These are phyloP conservation scores for Chymomyza fuscimana DNA, from an alignment of 2,888 invertebrate species.

Conservation along the genomic window DNA sequence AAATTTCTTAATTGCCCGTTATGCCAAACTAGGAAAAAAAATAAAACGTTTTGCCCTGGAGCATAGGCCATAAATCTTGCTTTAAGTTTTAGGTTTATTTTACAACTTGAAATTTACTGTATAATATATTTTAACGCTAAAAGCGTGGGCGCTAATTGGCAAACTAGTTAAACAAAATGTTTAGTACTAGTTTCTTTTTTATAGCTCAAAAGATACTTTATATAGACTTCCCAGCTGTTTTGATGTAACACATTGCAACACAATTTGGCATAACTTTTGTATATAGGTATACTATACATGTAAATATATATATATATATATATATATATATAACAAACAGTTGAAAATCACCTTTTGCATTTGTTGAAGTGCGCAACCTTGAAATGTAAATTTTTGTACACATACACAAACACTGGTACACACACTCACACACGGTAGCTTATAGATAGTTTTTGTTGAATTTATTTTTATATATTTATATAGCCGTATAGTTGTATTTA, in stretches of 20 bases:
- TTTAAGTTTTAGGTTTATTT: background rate
- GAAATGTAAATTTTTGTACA: background rate
- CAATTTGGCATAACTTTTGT: background rate
- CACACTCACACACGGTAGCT: background rate
- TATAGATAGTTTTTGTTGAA: background rate
- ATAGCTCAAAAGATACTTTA: background rate
- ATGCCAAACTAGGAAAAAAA: background rate
- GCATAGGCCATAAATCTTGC: background rate
- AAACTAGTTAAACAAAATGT: background rate
- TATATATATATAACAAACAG: background rate
- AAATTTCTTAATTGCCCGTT: slow-evolving; percentile 2
- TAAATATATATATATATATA: too few species aligned
- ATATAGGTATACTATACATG: background rate
- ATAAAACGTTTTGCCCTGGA: background rate
- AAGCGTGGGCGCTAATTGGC: slow-evolving; percentile 17
- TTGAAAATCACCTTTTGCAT: background rate
- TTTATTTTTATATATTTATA: background rate
- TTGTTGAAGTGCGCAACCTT: background rate
- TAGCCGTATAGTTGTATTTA: background rate
- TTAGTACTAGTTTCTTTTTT: background rate
- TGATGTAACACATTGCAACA: background rate
- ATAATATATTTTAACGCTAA: background rate
- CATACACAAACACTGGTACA: too few species aligned
- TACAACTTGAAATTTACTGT: background rate
- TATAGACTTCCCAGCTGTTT: background rate